Evolutionary conservation across 2,113 vertebrate genomes (phyloP), one percentile per base, ranked within the genome.

Genomic region (Eurystomus gularis): DNA sequence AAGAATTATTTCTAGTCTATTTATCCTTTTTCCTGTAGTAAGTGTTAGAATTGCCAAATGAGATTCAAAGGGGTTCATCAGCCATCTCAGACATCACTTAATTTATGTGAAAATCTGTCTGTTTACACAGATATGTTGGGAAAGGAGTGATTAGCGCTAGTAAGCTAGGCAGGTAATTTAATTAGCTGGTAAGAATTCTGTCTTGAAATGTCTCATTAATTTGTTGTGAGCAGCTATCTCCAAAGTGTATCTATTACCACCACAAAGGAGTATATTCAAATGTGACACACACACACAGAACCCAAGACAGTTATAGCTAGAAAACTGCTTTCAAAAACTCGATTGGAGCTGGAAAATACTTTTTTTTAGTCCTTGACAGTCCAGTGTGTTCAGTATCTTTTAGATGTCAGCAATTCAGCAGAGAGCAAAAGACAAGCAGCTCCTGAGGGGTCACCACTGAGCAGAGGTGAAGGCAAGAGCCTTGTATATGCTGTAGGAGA

Each of bases 101-200:
- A 64, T 91, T 82, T 78, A 75, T 39, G 55, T 64, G 46, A 84
- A 88, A 92, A 82, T 65, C 52, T 72, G 17, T 5, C 48, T 94
- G 72, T 96, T 97, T 90, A 90, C 84, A 93, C 61, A 95, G 73
- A 75, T 88, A 64, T 40, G 61, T n/a, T 90, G 82, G 48, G 82
- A 91, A 61, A 83, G 20, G 37, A 75, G 69, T 93, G 77, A 96
- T 91, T 94, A 96, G 90, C 85, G 65, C 54, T 64, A n/a, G 64
- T 44, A 72, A 96, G 58, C 29, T 90, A 86, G 83, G 73, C 70
- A 88, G 91, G 94, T 95, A 90, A 96, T 95, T 96, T 96, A 96
- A 97, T 97, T 97, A 94, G 60, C 39, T 80, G 90, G 42, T 80
- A 90, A 86, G 82, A 91, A 94, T 82, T 93, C 79, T 81, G 33